These are phyloP conservation scores for Phycodurus eques DNA, from an alignment of 2,113 vertebrate species.

Conservation along the genomic window DNA sequence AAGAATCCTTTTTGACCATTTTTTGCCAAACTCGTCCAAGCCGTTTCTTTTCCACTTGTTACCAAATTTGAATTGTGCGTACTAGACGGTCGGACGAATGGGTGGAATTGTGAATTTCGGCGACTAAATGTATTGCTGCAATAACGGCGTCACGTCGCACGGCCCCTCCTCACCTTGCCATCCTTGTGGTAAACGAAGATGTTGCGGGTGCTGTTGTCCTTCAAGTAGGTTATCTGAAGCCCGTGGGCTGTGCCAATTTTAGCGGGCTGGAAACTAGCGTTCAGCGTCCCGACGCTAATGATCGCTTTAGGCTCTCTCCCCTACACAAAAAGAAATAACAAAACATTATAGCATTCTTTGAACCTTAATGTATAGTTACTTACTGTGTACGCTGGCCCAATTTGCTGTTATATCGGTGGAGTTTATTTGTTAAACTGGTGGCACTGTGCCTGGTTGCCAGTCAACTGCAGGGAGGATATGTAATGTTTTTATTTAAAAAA, in stretches of 20 bases:
- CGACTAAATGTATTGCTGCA: too few relatives aligned
- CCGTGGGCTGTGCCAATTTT: slow-evolving; percentile 89
- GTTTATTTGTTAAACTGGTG: too few relatives aligned
- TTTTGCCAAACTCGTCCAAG: too few relatives aligned
- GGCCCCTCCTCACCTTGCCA: slow-evolving; percentile 80
- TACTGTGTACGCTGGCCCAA: too few relatives aligned
- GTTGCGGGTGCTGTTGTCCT: slow-evolving; percentile 95
- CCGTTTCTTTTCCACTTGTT: neutral
- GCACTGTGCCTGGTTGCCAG: too few relatives aligned
- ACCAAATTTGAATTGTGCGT: neutral
- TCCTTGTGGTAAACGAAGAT: slow-evolving; percentile 96
- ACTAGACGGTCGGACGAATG: too few relatives aligned
- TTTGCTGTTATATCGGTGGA: too few relatives aligned
- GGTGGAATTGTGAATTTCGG: too few relatives aligned
- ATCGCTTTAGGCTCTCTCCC: slow-evolving; percentile 92
- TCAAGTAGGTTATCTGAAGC: slow-evolving; percentile 93
- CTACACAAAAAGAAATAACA: slow-evolving; percentile 58
- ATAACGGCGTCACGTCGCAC: too few relatives aligned
- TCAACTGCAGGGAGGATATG: too few relatives aligned
- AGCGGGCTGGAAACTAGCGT: slow-evolving; percentile 89
- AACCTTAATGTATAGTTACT: neutral
- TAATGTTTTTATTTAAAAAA: too few relatives aligned
- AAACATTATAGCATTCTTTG: neutral
- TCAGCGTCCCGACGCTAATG: slow-evolving; percentile 89
- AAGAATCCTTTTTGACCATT: too few relatives aligned